phyloP scores from a whole-genome alignment of 1,140 invertebrate species.

The Ruditapes philippinarum region DNA sequence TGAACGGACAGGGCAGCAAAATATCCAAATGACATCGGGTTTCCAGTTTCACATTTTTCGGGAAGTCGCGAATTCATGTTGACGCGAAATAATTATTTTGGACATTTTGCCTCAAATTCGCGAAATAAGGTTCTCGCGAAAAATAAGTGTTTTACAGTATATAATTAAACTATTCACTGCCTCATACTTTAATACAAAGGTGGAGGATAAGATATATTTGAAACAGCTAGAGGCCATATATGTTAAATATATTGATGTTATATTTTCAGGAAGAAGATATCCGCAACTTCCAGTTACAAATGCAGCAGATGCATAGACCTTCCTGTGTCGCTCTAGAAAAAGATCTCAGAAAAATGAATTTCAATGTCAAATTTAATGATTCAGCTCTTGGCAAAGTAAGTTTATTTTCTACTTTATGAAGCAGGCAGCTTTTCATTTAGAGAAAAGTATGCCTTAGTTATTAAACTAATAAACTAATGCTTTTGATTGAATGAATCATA shows the following conservation, averaged over 20 bases:
- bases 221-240: not conserved
- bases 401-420: no score
- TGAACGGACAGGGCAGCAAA: not conserved
- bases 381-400: constrained; percentile 87
- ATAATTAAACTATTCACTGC: not conserved
- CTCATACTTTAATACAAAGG: not conserved
- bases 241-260: constrained; percentile 20
- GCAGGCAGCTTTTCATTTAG: no score
- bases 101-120: no score
- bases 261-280: constrained; percentile 84
- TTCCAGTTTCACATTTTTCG: no score
- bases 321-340: constrained; percentile 87
- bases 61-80: no score
- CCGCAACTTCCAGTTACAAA: constrained; percentile 67
- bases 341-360: constrained; percentile 82
- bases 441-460: no score
- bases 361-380: constrained; percentile 75
- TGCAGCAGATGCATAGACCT: constrained; percentile 83
- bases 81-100: no score
- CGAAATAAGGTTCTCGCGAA: no score
- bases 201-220: not conserved
- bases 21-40: no score
- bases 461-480: no score
- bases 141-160: no score
- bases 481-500: no score